Evolutionary conservation across 2,888 invertebrate genomes (phyloP).

Genomic region (Geotrupes spiniger): DNA sequence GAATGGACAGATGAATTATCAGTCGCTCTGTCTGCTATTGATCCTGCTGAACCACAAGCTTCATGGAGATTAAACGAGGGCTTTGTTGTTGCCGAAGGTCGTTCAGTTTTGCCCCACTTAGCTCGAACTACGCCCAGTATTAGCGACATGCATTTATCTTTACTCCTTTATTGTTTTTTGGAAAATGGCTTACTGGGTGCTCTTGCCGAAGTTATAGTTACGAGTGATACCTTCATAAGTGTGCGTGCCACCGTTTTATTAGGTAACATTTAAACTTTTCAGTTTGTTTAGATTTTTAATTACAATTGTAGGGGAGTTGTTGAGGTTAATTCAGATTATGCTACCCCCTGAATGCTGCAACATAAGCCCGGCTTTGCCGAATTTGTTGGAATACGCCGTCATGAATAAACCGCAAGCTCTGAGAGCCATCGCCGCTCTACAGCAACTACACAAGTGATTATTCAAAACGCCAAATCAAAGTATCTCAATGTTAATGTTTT

Average conservation of each 20-base stretch:
- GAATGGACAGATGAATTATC: constrained; percentile 92
- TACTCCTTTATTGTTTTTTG: constrained; percentile 84
- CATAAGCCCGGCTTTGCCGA: constrained; percentile 79
- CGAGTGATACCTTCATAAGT: constrained; percentile 85
- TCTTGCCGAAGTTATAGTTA: constrained; percentile 86
- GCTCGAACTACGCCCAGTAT: constrained; percentile 85
- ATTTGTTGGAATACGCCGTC: constrained; percentile 76
- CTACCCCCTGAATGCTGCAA: constrained; percentile 85
- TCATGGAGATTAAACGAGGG: constrained; percentile 89
- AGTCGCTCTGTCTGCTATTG: constrained; percentile 82
- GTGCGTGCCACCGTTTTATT: constrained; percentile 88
- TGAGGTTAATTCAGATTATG: constrained; percentile 81
- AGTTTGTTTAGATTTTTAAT: constrained; percentile 4
- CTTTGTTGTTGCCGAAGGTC: constrained; percentile 92
- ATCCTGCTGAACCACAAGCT: constrained; percentile 81
- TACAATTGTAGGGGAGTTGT: constrained; percentile 65
- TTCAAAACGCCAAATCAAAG: not conserved
- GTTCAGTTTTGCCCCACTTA: constrained; percentile 79
- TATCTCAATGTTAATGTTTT: not conserved
- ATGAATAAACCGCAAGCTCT: constrained; percentile 77
- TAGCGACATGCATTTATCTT: constrained; percentile 84
- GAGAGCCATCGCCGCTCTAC: constrained; percentile 77
- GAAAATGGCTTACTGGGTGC: constrained; percentile 85
- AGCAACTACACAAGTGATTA: constrained; percentile 65
- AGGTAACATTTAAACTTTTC: constrained; percentile 49